Percentiles rank a stretch among this genome's conserved stretches.
phyloP scores from a whole-genome alignment of 2,888 invertebrate genomes.

The Formica aserva region DNA sequence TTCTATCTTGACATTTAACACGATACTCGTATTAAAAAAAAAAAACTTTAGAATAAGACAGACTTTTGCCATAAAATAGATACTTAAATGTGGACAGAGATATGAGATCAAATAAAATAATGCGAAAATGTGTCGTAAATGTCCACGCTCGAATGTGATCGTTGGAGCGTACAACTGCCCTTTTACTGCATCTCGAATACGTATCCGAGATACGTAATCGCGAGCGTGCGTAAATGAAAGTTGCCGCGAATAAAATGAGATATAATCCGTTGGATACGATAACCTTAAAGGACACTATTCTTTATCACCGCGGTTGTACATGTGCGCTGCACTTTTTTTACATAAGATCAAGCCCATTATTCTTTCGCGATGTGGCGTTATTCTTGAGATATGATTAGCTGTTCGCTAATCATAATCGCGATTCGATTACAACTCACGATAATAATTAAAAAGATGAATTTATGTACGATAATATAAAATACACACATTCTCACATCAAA shows the following conservation, averaged over 20 bases:
- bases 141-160: slow-evolving; percentile 56
- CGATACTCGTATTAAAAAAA: background rate
- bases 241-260: slow-evolving; percentile 14
- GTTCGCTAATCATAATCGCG: background rate
- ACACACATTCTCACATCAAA: background rate
- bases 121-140: slow-evolving; percentile 49
- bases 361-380: slow-evolving; percentile 10
- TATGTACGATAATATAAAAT: background rate
- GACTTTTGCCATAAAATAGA: background rate
- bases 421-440: background rate
- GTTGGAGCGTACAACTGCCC: slow-evolving; percentile 48
- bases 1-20: background rate
- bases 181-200: slow-evolving; percentile 29
- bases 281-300: slow-evolving; percentile 31
- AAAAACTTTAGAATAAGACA: background rate
- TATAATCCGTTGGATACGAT: background rate
- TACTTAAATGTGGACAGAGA: background rate
- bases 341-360: background rate
- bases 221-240: slow-evolving; percentile 32
- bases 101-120: background rate
- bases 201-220: background rate
- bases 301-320: background rate
- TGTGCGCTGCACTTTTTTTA: background rate
- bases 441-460: background rate
- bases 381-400: background rate